phyloP scores from a whole-genome alignment of 2,113 vertebrate species.

The Brienomyrus brachyistius region DNA sequence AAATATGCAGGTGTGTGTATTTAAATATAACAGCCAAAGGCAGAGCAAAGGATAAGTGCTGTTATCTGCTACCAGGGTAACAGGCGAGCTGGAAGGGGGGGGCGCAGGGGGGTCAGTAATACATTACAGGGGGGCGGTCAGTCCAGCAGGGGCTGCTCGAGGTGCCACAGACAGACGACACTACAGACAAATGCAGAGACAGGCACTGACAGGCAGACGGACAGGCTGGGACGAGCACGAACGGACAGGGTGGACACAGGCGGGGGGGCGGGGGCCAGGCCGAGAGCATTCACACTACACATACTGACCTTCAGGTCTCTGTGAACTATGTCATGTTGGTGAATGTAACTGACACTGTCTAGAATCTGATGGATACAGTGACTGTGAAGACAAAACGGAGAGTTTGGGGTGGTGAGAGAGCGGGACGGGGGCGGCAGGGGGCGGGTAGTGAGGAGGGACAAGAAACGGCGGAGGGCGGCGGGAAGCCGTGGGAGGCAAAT shows the following conservation, averaged over 20 bases:
- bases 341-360: slow-evolving; percentile 76
- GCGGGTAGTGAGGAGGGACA: background rate
- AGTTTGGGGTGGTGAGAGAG: slow-evolving; percentile 26
- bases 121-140: too few relatives aligned
- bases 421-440: background rate
- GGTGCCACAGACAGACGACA: slow-evolving; percentile 29
- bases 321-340: slow-evolving; percentile 80
- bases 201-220: slow-evolving; percentile 1
- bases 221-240: slow-evolving; percentile 17
- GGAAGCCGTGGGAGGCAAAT: background rate
- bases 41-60: too few relatives aligned
- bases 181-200: slow-evolving; percentile 10
- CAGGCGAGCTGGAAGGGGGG: too few relatives aligned
- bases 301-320: slow-evolving; percentile 83
- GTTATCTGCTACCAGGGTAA: too few relatives aligned
- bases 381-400: slow-evolving; percentile 66
- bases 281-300: slow-evolving; percentile 1
- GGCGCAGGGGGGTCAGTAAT: too few relatives aligned
- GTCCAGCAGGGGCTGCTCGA: slow-evolving; percentile 43
- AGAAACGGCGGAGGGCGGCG: background rate
- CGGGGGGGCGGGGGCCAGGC: background rate
- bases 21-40: too few relatives aligned
- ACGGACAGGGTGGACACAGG: background rate
- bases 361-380: slow-evolving; percentile 80
- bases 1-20: too few relatives aligned